Evolutionary conservation across 2,113 vertebrate genomes (phyloP), one percentile per base, ranked within the genome.

Genomic region (Acanthisitta chloris): DNA sequence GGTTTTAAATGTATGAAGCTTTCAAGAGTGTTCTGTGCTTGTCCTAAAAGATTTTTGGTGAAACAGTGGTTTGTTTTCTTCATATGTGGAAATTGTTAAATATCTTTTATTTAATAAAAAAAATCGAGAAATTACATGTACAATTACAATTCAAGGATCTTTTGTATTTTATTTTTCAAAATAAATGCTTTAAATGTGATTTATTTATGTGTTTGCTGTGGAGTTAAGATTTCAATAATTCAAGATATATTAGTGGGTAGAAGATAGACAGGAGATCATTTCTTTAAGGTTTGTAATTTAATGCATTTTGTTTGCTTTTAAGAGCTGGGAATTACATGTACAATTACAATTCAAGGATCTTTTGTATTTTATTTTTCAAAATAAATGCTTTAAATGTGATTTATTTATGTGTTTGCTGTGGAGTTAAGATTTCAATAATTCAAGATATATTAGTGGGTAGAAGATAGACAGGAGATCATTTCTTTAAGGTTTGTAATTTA

Each of bases 91-190:
- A 96, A 95, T 69, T 94, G 95, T 96, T 95, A 94, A 97, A 94
- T 97, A 81, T 76, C 95, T 88, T 91, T 95, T 98, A 98, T 98
- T 98, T 98, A 98, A 98, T 95, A 92, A 90, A 95, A 95, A 96
- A 72, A 95, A 94, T 86, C 93, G 92, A 95, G 94, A 94, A 97
- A 92, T 93, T 89, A 97, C 96, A 87, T 97, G 97, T 97, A 98
- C 92, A 98, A 97, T 98, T 98, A 97, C 96, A 98, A 95, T 94
- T 82, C 95, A 97, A 97, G 94, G 97, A 98, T 81, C 96, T 98
- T 98, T 98, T 98, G 98, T 98, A 98, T 98, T 98, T 98, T 98
- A 98, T 98, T 98, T 98, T 98, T 98, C 97, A 98, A 98, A 98
- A 98, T 98, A 98, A 98, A 98, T 98, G 97, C 98, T 98, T 98